A percentile compares a stretch with the other conserved stretches of the same genome.
Evolutionary conservation across 30 jellyfish, hydroid and myxozoan genomes (phyloP).

Genomic region (Catostylus mosaicus): DNA sequence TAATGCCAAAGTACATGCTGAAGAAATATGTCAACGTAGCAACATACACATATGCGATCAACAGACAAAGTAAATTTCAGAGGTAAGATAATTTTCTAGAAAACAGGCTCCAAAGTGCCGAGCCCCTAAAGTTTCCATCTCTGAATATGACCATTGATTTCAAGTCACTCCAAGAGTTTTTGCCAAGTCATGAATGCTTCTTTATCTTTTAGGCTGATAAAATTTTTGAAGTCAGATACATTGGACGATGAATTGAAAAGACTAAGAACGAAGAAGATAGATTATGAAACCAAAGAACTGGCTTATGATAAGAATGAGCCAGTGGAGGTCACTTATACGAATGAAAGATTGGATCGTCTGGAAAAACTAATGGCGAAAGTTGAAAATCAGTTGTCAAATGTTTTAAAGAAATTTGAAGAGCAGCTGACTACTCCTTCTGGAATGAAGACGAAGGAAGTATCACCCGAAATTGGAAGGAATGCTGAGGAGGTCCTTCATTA

Average conservation of each 20-base stretch:
- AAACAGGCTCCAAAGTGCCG: no score
- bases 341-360: slow-evolving; percentile 1
- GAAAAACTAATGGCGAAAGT: not conserved
- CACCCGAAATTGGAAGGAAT: no score
- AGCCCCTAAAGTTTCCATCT: no score
- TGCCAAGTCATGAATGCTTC: no score
- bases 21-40: not conserved
- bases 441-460: no score
- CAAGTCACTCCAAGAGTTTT: no score
- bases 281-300: not conserved
- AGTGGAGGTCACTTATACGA: not conserved
- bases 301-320: not conserved
- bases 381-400: not conserved
- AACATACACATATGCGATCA: not conserved
- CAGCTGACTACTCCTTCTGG: no score
- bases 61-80: slow-evolving; percentile 9
- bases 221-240: slow-evolving; percentile 4
- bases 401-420: no score
- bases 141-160: no score
- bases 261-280: slow-evolving; percentile 15
- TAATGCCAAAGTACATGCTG: slow-evolving; percentile 11
- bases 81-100: slow-evolving; percentile 10
- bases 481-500: no score
- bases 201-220: not conserved
- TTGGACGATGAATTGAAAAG: slow-evolving; percentile 8